A percentile compares a stretch with the other conserved stretches of the same genome.
phyloP scores from a whole-genome alignment of 1,140 invertebrate species.

The Meloidogyne hapla region DNA sequence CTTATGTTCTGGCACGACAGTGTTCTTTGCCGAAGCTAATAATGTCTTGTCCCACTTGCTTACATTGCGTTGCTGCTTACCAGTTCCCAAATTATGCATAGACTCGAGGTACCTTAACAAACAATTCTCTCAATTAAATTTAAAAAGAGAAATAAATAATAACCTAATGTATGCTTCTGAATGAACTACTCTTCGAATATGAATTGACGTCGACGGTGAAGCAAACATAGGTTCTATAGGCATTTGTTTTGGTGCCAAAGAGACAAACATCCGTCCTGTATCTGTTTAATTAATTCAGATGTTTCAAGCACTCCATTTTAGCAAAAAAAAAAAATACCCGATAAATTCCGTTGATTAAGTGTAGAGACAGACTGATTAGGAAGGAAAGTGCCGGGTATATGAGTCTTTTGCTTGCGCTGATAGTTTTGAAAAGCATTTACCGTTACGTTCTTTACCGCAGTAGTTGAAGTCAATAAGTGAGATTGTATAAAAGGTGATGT shows the following conservation, averaged over 20 bases:
- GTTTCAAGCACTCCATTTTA: too few species aligned
- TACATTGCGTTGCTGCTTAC: background rate
- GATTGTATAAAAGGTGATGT: background rate
- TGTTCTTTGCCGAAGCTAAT: conserved; percentile 7
- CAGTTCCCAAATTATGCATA: background rate
- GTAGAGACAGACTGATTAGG: background rate
- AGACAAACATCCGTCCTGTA: background rate
- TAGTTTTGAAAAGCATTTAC: background rate
- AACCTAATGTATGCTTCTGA: conserved; percentile 26
- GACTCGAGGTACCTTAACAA: conserved; percentile 23
- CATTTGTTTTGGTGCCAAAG: background rate
- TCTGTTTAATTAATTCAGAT: background rate
- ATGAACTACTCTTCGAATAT: conserved; percentile 15
- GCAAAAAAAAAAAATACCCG: background rate
- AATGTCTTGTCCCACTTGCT: conserved; percentile 27
- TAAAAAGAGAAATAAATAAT: background rate
- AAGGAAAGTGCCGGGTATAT: background rate
- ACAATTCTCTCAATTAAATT: background rate
- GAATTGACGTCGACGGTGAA: conserved; percentile 13
- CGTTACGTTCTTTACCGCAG: background rate
- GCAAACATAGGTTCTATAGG: conserved; percentile 18
- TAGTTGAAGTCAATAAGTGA: background rate
- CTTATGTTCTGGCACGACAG: background rate
- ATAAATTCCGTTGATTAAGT: background rate
- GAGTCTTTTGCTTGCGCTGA: background rate